Conservation (phyloP, 2,888 invertebrate genomes). For the Heliconius charithonia region DNA sequence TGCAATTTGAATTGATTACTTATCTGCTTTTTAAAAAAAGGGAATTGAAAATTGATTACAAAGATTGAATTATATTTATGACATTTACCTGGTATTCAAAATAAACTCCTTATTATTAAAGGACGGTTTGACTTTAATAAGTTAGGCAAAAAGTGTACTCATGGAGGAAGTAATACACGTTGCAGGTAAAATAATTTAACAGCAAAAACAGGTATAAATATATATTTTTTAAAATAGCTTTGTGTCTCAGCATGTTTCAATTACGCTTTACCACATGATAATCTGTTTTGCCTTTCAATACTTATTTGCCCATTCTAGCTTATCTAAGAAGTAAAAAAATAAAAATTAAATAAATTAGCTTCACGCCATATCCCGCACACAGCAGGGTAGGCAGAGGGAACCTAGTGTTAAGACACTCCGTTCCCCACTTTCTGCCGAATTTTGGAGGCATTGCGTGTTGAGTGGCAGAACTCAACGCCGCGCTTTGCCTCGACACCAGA, state of each 20-base stretch:
- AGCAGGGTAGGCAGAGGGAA: too few species aligned
- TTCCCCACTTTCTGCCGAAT: too few species aligned
- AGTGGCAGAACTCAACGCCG: too few species aligned
- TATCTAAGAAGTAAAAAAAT: too few species aligned
- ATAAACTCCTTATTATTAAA: neutral
- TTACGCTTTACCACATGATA: neutral
- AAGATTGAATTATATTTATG: neutral
- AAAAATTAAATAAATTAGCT: too few species aligned
- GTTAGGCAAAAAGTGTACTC: neutral
- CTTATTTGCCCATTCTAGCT: neutral
- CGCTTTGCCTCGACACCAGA: too few species aligned
- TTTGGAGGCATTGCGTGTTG: too few species aligned
- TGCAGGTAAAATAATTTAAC: slow-evolving; percentile 7
- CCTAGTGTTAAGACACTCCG: too few species aligned
- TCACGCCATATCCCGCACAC: too few species aligned
- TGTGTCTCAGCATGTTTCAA: neutral
- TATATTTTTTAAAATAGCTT: neutral
- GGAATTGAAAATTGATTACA: neutral
- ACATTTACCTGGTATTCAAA: neutral
- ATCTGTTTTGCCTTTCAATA: neutral
- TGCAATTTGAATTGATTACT: neutral
- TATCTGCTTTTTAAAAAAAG: neutral
- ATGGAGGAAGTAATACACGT: neutral
- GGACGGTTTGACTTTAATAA: neutral
- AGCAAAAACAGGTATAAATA: neutral